Evolutionary conservation across 2,797 vertebrate species (phyloP).

Genomic region (Danio aesculapii): DNA sequence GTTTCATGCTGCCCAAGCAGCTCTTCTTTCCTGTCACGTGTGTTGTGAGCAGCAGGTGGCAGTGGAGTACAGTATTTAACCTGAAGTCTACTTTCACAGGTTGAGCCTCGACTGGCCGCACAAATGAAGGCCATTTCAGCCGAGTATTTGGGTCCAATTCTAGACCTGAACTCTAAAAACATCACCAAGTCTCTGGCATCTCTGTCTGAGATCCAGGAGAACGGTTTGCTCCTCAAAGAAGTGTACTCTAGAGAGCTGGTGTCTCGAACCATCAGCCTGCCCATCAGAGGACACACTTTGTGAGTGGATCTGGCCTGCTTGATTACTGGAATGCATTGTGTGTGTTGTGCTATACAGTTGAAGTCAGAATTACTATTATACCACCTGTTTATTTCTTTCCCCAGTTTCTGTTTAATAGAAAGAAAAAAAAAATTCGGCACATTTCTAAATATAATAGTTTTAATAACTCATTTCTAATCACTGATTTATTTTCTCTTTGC

Average conservation of each 20-base stretch:
- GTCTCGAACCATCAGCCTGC: slow-evolving; percentile 91
- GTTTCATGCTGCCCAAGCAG: neutral
- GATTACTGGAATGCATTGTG: neutral
- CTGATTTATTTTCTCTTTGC: too few relatives aligned
- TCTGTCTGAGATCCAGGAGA: slow-evolving; percentile 94
- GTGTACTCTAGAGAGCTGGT: slow-evolving; percentile 85
- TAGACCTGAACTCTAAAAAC: slow-evolving; percentile 87
- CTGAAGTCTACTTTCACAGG: slow-evolving; percentile 69
- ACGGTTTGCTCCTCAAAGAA: slow-evolving; percentile 82
- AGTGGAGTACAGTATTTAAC: slow-evolving; percentile 53
- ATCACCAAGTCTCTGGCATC: slow-evolving; percentile 97
- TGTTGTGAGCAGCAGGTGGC: slow-evolving; percentile 69
- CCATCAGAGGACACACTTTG: slow-evolving; percentile 94
- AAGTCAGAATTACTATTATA: too few relatives aligned
- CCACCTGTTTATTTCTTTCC: too few relatives aligned
- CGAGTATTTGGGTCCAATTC: slow-evolving; percentile 89
- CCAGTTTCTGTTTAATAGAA: too few relatives aligned
- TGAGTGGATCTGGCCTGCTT: slow-evolving; percentile 74
- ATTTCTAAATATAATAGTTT: too few relatives aligned
- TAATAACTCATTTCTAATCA: too few relatives aligned
- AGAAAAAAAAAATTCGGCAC: too few relatives aligned
- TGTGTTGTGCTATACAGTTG: neutral
- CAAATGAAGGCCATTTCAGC: slow-evolving; percentile 97
- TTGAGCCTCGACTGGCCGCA: slow-evolving; percentile 90
- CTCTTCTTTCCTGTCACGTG: neutral